These are phyloP conservation scores for Carassius auratus DNA, from an alignment of 2,113 vertebrate genomes.

Conservation along the genomic window DNA sequence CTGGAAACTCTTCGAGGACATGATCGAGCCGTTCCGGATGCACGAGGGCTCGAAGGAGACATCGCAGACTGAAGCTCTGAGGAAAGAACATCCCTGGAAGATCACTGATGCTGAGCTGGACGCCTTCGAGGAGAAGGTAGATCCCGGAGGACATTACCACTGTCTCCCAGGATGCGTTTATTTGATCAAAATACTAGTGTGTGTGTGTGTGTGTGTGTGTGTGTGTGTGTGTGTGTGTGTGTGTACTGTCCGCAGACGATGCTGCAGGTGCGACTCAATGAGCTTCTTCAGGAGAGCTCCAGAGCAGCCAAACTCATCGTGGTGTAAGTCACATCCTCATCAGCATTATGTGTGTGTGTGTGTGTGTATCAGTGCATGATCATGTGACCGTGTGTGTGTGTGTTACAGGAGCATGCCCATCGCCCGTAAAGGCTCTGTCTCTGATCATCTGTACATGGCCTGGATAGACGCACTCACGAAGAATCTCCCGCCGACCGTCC, in stretches of 20 bases:
- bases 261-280: slow-evolving; percentile 92
- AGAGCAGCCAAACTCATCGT: slow-evolving; percentile 90
- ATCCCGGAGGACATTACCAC: not conserved
- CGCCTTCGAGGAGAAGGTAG: slow-evolving; percentile 91
- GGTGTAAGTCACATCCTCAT: slow-evolving; percentile 81
- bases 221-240: too few relatives aligned
- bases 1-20: slow-evolving; percentile 91
- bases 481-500: slow-evolving; percentile 90
- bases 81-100: slow-evolving; percentile 88
- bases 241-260: slow-evolving; percentile 77
- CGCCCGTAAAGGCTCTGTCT: slow-evolving; percentile 90
- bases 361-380: slow-evolving; percentile 26
- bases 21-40: slow-evolving; percentile 94
- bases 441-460: slow-evolving; percentile 94
- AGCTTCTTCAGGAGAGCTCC: slow-evolving; percentile 88
- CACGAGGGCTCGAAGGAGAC: slow-evolving; percentile 85
- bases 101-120: slow-evolving; percentile 92
- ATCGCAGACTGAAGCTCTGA: slow-evolving; percentile 83
- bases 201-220: too few relatives aligned
- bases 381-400: not conserved
- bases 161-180: not conserved
- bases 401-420: slow-evolving; percentile 91
- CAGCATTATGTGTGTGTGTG: too few relatives aligned
- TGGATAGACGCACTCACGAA: slow-evolving; percentile 94
- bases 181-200: too few relatives aligned